Evolutionary conservation across 2,113 vertebrate species (phyloP).

Genomic region (Aythya baeri): DNA sequence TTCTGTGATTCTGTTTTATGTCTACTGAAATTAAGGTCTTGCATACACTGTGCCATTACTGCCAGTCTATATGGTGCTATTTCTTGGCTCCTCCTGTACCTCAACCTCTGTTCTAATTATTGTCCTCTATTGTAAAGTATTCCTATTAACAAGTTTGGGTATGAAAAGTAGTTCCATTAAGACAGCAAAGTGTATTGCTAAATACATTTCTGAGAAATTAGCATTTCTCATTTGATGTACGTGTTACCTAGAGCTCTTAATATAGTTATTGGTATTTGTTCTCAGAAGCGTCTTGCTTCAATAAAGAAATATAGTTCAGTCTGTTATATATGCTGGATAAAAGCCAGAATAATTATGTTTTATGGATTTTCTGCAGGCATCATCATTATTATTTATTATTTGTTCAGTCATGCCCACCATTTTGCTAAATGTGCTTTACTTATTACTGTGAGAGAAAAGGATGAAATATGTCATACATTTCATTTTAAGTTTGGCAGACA

Average conservation of each 20-base stretch:
- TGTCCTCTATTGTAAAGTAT: not conserved
- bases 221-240: not conserved
- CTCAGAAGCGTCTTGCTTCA: not conserved
- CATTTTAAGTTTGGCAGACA: not conserved
- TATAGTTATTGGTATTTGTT: not conserved
- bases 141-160: not conserved
- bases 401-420: not conserved
- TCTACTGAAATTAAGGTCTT: conserved; percentile 1
- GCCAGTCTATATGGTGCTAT: not conserved
- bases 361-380: conserved; percentile 27
- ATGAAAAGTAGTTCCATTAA: not conserved
- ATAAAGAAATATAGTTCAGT: not conserved
- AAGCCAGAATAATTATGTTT: conserved; percentile 32
- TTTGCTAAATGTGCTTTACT: conserved; percentile 11
- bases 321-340: not conserved
- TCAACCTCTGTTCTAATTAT: not conserved
- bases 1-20: not conserved
- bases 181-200: not conserved
- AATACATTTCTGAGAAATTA: not conserved
- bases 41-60: not conserved
- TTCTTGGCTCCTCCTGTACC: not conserved
- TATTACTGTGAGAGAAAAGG: conserved; percentile 11
- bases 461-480: not conserved
- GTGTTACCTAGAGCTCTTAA: not conserved
- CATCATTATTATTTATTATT: conserved; percentile 15